These are phyloP conservation scores for Lepidostoma basale DNA, from an alignment of 1,140 invertebrate genomes.

Conservation along the genomic window DNA sequence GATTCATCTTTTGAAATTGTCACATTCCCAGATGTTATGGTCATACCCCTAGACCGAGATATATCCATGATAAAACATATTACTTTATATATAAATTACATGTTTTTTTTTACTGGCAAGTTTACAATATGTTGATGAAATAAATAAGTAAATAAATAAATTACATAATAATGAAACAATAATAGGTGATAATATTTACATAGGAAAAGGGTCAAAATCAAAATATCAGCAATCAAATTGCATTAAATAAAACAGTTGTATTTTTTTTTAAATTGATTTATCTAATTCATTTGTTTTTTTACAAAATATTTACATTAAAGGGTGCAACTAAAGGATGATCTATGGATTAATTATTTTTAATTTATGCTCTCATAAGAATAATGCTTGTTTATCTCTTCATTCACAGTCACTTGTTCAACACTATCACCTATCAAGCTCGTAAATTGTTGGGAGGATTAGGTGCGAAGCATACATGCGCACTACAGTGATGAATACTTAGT, in stretches of 20 bases:
- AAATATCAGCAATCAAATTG: conserved; percentile 23
- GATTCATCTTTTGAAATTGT: conserved; percentile 90
- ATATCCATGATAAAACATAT: conserved; percentile 17
- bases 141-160: too few relatives aligned
- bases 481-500: conserved; percentile 7
- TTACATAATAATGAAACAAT: background rate
- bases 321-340: conserved; percentile 15
- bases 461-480: conserved; percentile 43
- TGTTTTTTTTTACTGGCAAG: too few relatives aligned
- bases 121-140: too few relatives aligned
- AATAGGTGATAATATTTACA: background rate
- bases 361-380: background rate
- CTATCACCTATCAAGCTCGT: conserved; percentile 14
- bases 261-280: conserved; percentile 11
- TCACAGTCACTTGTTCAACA: background rate
- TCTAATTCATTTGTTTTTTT: background rate
- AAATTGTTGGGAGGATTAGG: conserved; percentile 2
- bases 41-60: conserved; percentile 85
- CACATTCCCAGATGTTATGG: conserved; percentile 92
- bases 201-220: background rate
- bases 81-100: too few relatives aligned
- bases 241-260: background rate
- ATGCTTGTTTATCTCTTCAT: background rate
- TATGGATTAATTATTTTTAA: background rate
- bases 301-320: conserved; percentile 12